phyloP scores from a whole-genome alignment of 2,888 invertebrate genomes.

The Tenthredo scrophulariae region DNA sequence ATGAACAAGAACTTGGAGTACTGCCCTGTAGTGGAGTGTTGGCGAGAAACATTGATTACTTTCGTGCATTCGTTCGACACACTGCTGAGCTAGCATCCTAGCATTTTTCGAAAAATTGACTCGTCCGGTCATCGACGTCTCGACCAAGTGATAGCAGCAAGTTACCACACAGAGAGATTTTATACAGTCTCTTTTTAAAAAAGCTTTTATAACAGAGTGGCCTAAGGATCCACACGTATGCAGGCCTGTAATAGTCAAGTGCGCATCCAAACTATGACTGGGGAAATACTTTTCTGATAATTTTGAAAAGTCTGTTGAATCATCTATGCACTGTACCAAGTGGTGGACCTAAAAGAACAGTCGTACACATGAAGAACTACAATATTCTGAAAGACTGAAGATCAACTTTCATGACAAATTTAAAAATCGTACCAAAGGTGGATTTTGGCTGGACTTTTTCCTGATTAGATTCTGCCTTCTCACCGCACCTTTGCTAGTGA shows the following conservation, averaged over 20 bases:
- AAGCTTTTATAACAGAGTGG: conserved; percentile 86
- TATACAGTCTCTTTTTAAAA: conserved; percentile 80
- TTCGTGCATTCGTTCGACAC: conserved; percentile 85
- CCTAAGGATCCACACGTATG: conserved; percentile 95
- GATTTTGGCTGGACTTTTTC: conserved; percentile 63
- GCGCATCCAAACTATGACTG: conserved; percentile 61
- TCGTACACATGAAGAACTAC: conserved; percentile 76
- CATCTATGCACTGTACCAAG: conserved; percentile 68
- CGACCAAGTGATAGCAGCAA: conserved; percentile 93
- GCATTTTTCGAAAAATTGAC: conserved; percentile 81
- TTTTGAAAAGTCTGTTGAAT: conserved; percentile 68
- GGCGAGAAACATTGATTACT: conserved; percentile 82
- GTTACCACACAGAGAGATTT: conserved; percentile 89
- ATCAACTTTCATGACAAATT: conserved; percentile 73
- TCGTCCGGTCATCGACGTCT: conserved; percentile 76
- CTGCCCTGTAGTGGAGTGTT: conserved; percentile 87
- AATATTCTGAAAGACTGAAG: conserved; percentile 78
- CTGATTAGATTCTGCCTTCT: conserved; percentile 72
- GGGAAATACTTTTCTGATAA: conserved; percentile 66
- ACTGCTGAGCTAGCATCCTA: conserved; percentile 92
- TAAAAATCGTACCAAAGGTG: conserved; percentile 62
- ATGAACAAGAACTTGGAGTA: conserved; percentile 83
- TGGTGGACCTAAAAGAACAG: conserved; percentile 69
- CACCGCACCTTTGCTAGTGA: conserved; percentile 85
- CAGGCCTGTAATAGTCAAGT: conserved; percentile 82